Base-by-base conservation (phyloP, 1,140 invertebrate species). In the Lepidurus arcticus region DNA sequence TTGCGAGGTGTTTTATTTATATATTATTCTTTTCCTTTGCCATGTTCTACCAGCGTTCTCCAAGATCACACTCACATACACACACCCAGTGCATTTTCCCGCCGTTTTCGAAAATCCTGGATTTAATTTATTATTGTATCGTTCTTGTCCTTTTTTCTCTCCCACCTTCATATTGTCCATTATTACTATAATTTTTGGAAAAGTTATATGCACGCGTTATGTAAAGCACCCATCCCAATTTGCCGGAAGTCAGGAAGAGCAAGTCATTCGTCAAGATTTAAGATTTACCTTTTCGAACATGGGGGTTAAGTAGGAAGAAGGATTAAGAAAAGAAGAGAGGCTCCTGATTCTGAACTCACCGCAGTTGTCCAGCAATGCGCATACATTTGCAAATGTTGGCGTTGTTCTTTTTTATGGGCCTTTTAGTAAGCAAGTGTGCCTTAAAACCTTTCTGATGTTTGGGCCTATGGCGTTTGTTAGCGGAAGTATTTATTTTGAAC, bases 111-210 rank as follows among this genome's bases (percentile, higher is more conserved):
- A 65, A 65, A 65, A 13, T 65, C 53, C 53, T 65, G 53, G 13
- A 65, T 65, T 65, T 65, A 65, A 65, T 65, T 65, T 65, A 65
- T 65, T 65, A 65, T 47, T 47, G 45, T 47, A 10, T 47, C 16
- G 53, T 65, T 65, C 21, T 65, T 65, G 53, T 65, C 16, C 16
- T 7, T 21, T 65, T 13, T 65, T 65, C 16, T 21, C 21, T 21
- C 53, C 6, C 53, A 13, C 53, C 53, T 65, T 65, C 21, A 21
- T 65, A 65, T 65, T 34, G 53, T 65, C 16, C 13, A 21, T 65
- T 21, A 13, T n/a, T 21, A 13, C n/a, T n/a, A n/a, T 65, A 21
- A 65, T 65, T 65, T 65, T 13, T 21, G 16, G 21, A 5, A 65
- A 47, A 11, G 45, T 47, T 16, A 10, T 11, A 47, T 16, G 53